Evolutionary conservation across 1,140 invertebrate species (phyloP), one percentile per base, ranked within the genome.

Genomic region (Pseudomyrmex dendroicus): DNA sequence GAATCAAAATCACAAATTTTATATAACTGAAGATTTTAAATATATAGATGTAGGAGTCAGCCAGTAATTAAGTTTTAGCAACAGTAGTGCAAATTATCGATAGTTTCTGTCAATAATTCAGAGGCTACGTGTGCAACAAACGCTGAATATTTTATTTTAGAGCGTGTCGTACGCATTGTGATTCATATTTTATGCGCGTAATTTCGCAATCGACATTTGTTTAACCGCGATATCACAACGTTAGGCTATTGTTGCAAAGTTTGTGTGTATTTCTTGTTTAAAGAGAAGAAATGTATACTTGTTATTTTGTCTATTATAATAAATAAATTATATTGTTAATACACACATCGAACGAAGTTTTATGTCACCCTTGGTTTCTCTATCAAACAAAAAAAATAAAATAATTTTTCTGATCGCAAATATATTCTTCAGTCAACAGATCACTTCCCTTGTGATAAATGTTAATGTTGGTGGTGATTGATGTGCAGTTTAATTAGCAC

Each of bases 51-150:
- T 35, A 35, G n/a, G 25, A 67, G 48, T 72, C 22, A 59, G 20
- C 10, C 12, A 2, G 1, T 57, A 50, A 72, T 44, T 25, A 59
- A 61, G 48, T 80, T 72, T 48, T 22, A 59, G 64, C 17, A 50
- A 25, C 12, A 59, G 57, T 72, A 80, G 72, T 80, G 54, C 59
- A 80, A 80, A 80, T 25, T 57, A 78, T 61, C n/a, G n/a, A 72
- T 59, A 80, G 44, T 61, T 80, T 72, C 44, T 70, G 35, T 72
- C 44, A 44, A 50, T 70, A 13, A 59, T n/a, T 1, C 7, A 59
- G 35, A 78, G 74, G 52, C 74, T 68, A 68, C 10, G 17, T 78
- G 17, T 78, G 15, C 52, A 70, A 12, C 15, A 48, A 78, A 70
- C 35, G 35, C 22, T 76, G 48, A 0, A 0, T 66, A 17, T 77